Base-by-base conservation (phyloP, 1,140 invertebrate genomes). In the Drosophila asahinai region DNA sequence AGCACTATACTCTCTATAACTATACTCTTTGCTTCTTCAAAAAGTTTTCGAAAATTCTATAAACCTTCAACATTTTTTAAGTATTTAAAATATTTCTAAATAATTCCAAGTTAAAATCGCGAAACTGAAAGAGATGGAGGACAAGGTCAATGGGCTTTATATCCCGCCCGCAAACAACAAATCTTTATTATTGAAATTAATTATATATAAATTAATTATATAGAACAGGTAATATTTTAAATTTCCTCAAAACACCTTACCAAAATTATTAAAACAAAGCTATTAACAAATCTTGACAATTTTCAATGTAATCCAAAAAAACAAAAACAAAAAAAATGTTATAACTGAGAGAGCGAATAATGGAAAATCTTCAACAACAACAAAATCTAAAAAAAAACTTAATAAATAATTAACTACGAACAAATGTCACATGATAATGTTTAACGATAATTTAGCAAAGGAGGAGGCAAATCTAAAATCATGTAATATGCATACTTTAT, bases 401-500 rank as follows among this genome's bases (percentile, higher is more conserved):
- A 43, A 63, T 73, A 57, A 38, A 67, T 47, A 48, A 25, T 55
- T 60, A 67, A 76, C 43, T 60, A 54, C 55, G 22, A 66, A 36
- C 25, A n/a, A 58, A 40, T 54, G 45, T 54, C 66, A 36, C 30
- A 76, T 86, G 64, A 65, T 38, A 73, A 43, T 54, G 65, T 70
- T 78, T 71, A 63, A 40, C 30, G 52, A 84, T 78, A 51, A 81
- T 84, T 73, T 86, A 77, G 48, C 55, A 58, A 77, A 33, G 43
- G 60, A 40, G 59, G 61, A 47, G 43, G 47, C 40, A 76, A 68
- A 73, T 82, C 70, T 62, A 72, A 63, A 77, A 79, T 66, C 67
- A 86, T 82, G 65, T 86, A 54, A 54, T 54, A 79, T 66, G 73
- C 67, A 83, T 77, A 81, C 71, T 73, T 77, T 54, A 51, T 80